These are phyloP conservation scores for Macropodus opercularis DNA, from an alignment of 2,797 vertebrate genomes.

Conservation along the genomic window DNA sequence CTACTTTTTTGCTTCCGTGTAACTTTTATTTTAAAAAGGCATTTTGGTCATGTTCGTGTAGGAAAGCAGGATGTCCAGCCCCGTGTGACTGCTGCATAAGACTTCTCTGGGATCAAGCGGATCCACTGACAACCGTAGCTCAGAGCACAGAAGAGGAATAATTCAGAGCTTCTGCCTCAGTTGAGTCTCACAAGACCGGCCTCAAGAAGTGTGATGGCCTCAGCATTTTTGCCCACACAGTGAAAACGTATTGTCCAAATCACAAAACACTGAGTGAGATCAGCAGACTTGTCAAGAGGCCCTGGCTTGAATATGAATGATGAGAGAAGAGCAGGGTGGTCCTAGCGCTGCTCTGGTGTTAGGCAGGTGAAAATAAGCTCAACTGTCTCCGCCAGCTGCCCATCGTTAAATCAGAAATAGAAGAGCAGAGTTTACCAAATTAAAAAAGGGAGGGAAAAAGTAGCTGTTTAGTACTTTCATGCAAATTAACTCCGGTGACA, in stretches of 20 bases:
- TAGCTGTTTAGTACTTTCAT: conserved; percentile 42
- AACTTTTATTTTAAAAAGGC: conserved; percentile 7
- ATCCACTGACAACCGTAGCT: conserved; percentile 63
- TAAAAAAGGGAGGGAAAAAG: conserved; percentile 11
- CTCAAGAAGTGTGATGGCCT: conserved; percentile 82
- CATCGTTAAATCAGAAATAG: conserved; percentile 63
- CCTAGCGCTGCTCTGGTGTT: conserved; percentile 74
- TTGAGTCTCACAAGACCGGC: conserved; percentile 76
- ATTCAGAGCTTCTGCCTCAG: conserved; percentile 76
- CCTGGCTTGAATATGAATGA: conserved; percentile 89
- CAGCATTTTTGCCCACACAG: conserved; percentile 81
- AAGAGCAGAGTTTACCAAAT: conserved; percentile 53
- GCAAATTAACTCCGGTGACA: conserved; percentile 46
- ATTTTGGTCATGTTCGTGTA: conserved; percentile 15
- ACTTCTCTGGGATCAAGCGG: conserved; percentile 57
- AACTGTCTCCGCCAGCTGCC: conserved; percentile 81
- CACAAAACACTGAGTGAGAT: conserved; percentile 90
- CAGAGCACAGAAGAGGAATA: conserved; percentile 73
- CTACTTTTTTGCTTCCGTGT: neutral
- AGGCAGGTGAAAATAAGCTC: conserved; percentile 82
- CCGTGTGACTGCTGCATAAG: conserved; percentile 60
- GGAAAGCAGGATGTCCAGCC: conserved; percentile 38
- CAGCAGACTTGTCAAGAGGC: conserved; percentile 89
- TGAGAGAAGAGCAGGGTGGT: conserved; percentile 88
- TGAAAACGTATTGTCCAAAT: conserved; percentile 86